These are phyloP conservation scores for Mycetomoellerius zeteki DNA, from an alignment of 1,140 invertebrate genomes.

Conservation along the genomic window DNA sequence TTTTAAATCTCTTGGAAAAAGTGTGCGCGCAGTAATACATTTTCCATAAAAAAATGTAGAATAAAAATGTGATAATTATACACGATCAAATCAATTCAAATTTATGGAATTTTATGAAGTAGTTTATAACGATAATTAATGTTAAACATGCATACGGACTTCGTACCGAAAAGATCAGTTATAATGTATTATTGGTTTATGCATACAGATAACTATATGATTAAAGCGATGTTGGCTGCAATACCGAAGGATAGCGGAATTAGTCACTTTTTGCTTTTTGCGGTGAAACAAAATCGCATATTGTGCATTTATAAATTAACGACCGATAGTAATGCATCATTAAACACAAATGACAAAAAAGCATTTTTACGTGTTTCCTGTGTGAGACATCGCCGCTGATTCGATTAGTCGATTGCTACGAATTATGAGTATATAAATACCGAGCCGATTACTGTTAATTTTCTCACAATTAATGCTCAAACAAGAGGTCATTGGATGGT, in stretches of 20 bases:
- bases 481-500: not conserved
- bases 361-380: not conserved
- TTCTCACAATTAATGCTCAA: slow-evolving; percentile 35
- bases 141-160: slow-evolving; percentile 10
- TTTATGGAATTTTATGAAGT: not conserved
- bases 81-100: slow-evolving; percentile 21
- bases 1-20: not conserved
- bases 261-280: not conserved
- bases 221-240: slow-evolving; percentile 7
- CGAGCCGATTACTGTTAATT: not conserved
- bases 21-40: not conserved
- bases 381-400: not conserved
- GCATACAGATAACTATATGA: not conserved
- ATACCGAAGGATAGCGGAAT: not conserved
- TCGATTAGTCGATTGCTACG: slow-evolving; percentile 10
- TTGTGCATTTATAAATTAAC: slow-evolving; percentile 15
- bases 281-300: slow-evolving; percentile 9
- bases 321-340: slow-evolving; percentile 24
- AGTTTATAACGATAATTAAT: slow-evolving; percentile 28
- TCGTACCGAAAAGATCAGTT: slow-evolving; percentile 2
- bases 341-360: slow-evolving; percentile 21
- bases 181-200: slow-evolving; percentile 19
- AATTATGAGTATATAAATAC: slow-evolving; percentile 25
- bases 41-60: not conserved
- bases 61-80: not conserved